Base-by-base conservation (phyloP, 2,888 invertebrate genomes). In the Dugesia japonica region DNA sequence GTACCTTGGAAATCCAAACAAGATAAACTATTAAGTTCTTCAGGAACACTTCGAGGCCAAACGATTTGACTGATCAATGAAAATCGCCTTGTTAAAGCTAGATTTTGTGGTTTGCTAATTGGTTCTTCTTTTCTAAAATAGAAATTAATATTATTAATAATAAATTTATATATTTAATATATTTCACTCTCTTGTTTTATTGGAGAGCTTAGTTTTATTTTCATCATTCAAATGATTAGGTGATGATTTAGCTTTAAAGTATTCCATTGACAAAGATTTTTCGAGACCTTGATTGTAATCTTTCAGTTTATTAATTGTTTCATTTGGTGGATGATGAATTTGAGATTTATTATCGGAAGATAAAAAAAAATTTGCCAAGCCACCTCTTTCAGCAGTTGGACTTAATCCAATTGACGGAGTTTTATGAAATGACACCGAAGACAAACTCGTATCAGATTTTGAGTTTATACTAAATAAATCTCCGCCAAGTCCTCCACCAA, bases 251-350 rank as follows among this genome's bases (percentile, higher is more conserved):
- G 56, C 23, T 56, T 56, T 56, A 56, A 56, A 56, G 17, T 56
- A 56, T 56, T 56, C 56, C 56, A 56, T 56, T 56, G 56, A 56
- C 23, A 56, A 56, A 13, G 56, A 56, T 56, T 56, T 56, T 23
- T 56, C 56, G 4, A 56, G 23, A 56, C 56, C 56, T 56, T 56
- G 56, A 56, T 56, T 56, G 17, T 56, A 56, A 56, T 56, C 56
- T 56, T 56, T 56, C 17, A 56, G 23, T 56, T 56, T 56, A 56
- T 56, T 56, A 56, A 56, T 23, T 20, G 56, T 56, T n/a, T 56
- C 56, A 56, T 56, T 56, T 4, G 4, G n/a, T 23, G 56, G 56
- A n/a, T 56, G 56, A n/a, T 56, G 56, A n/a, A 56, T 23, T 56
- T 56, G 56, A n/a, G 17, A 56, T 56, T 56, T 56, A 23, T 56